Evolutionary conservation across 2,113 vertebrate genomes (phyloP).

Genomic region (Perca fluviatilis): DNA sequence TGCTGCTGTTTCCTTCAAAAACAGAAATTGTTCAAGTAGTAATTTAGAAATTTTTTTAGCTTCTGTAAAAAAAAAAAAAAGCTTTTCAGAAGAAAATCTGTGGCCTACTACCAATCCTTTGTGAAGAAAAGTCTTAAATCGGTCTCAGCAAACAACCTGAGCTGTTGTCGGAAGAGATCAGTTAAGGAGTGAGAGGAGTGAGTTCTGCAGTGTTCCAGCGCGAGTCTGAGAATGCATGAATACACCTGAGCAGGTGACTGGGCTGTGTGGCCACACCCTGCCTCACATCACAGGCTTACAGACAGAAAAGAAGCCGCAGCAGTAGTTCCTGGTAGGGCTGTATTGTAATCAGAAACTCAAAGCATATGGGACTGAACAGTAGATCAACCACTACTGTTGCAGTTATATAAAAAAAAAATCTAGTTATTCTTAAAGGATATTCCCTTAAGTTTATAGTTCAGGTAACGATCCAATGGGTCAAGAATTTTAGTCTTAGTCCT

Average conservation of each 20-base stretch:
- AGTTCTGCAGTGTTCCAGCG: constrained; percentile 17
- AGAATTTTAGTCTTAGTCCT: not conserved
- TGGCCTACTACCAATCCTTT: not conserved
- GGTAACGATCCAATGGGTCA: not conserved
- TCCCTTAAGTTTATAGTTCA: not conserved
- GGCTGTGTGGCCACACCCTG: constrained; percentile 61
- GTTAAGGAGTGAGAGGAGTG: not conserved
- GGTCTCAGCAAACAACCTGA: not conserved
- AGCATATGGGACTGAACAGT: not conserved
- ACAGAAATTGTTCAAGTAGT: not conserved
- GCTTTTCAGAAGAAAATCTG: not conserved
- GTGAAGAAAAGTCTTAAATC: constrained; percentile 4
- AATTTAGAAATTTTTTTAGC: not conserved
- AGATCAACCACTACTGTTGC: not conserved
- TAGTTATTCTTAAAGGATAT: not conserved
- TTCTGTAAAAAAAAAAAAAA: not conserved
- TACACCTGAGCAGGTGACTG: constrained; percentile 43
- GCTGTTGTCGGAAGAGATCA: not conserved
- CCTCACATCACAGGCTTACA: not conserved
- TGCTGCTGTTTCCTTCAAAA: not conserved
- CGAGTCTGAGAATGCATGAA: constrained; percentile 28
- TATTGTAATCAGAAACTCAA: constrained; percentile 1
- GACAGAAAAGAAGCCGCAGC: constrained; percentile 12
- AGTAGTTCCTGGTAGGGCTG: not conserved
- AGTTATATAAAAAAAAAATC: too few species aligned